A percentile compares a stretch with the other conserved stretches of the same genome.
These are phyloP conservation scores for Chrysogorgia sp. DNA, from an alignment of 92 coral and sea anemone species.

Conservation along the genomic window DNA sequence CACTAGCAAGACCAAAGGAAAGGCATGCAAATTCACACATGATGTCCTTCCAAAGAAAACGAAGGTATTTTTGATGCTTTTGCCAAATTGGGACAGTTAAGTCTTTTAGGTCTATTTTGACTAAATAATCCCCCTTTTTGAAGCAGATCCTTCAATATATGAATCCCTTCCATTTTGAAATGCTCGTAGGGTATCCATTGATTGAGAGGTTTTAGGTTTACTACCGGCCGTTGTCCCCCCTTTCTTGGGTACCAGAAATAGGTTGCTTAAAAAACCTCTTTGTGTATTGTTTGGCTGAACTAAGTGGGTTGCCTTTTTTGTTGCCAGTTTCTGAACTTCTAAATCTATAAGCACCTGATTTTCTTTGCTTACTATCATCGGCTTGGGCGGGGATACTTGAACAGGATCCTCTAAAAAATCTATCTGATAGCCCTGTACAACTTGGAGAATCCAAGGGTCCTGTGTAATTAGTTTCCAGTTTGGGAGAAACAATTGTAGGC, in stretches of 20 bases:
- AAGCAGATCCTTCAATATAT: conserved; percentile 59
- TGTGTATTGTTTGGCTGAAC: conserved; percentile 16
- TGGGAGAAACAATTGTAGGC: conserved; percentile 13
- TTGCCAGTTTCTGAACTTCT: conserved; percentile 46
- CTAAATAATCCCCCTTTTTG: conserved; percentile 54
- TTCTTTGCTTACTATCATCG: background rate
- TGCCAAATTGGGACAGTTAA: conserved; percentile 36
- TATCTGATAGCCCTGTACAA: conserved; percentile 49
- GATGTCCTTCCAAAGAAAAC: conserved; percentile 30
- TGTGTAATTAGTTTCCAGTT: conserved; percentile 34
- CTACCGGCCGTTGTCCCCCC: conserved; percentile 69
- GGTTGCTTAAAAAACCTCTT: conserved; percentile 53
- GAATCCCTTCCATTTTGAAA: conserved; percentile 75
- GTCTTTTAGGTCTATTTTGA: conserved; percentile 67
- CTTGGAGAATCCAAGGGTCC: conserved; percentile 66
- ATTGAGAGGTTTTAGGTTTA: conserved; percentile 68
- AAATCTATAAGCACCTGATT: conserved; percentile 23
- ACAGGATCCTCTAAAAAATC: conserved; percentile 36
- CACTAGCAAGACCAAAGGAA: conserved; percentile 32
- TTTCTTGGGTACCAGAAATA: conserved; percentile 68
- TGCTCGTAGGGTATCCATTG: conserved; percentile 52
- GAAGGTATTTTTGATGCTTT: conserved; percentile 35
- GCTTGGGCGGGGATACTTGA: conserved; percentile 16
- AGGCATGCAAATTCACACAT: conserved; percentile 36
- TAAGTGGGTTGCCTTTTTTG: conserved; percentile 55